phyloP scores from a whole-genome alignment of 2,113 vertebrate genomes.

The Oryzias javanicus region DNA sequence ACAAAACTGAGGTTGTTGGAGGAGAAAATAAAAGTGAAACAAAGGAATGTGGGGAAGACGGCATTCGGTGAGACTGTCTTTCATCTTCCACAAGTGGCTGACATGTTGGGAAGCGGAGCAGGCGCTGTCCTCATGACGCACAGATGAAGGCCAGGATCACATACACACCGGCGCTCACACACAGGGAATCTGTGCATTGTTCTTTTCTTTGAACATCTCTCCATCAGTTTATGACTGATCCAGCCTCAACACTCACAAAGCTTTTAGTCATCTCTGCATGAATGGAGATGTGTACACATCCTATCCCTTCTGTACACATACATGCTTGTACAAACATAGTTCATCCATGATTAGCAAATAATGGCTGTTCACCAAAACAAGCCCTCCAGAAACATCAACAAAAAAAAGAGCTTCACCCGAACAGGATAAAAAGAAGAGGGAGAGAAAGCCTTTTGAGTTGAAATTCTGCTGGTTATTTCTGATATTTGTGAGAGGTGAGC shows the following conservation, averaged over 20 bases:
- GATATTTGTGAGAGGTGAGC: conserved; percentile 72
- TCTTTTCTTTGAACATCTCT: conserved; percentile 13
- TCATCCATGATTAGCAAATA: conserved; percentile 4
- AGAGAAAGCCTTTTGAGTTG: conserved; percentile 44
- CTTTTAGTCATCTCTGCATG: background rate
- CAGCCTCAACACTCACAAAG: background rate
- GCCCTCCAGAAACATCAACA: background rate
- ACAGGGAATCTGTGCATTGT: conserved; percentile 5
- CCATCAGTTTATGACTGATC: conserved; percentile 24
- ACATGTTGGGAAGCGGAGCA: conserved; percentile 44
- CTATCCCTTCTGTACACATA: conserved; percentile 22
- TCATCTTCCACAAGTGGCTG: conserved; percentile 63
- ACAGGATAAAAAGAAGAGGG: background rate
- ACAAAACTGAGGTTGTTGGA: conserved; percentile 8
- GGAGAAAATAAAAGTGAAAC: conserved; percentile 42
- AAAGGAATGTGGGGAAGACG: conserved; percentile 26
- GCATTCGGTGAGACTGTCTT: conserved; percentile 43
- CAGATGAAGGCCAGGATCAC: conserved; percentile 32
- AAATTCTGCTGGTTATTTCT: conserved; percentile 69
- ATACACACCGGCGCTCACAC: background rate
- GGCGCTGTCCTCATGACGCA: conserved; percentile 33
- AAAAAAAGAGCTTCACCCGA: background rate
- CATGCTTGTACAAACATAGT: background rate
- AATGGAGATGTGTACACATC: background rate
- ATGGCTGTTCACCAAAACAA: conserved; percentile 1